Conservation (phyloP, 2,113 vertebrate genomes). For the Chaetops frenatus region DNA sequence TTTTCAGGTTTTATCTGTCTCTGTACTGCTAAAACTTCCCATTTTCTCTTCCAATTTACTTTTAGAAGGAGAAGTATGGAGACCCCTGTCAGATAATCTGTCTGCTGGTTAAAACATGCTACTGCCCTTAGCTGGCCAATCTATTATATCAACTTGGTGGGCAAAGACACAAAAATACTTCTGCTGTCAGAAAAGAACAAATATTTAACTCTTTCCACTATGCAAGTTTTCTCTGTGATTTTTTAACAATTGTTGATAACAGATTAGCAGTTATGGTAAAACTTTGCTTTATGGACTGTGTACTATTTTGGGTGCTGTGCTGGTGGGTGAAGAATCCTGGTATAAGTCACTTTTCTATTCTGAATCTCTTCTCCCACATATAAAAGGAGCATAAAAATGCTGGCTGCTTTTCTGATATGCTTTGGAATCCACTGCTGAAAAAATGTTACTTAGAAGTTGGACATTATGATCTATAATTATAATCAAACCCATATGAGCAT, state of each 20-base stretch:
- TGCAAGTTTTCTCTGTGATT: neutral
- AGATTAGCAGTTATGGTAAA: neutral
- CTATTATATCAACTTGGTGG: neutral
- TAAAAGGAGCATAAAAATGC: neutral
- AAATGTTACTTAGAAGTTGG: neutral
- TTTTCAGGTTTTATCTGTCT: neutral
- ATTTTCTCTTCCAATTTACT: neutral
- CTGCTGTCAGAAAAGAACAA: neutral
- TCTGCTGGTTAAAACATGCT: neutral
- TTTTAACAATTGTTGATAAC: neutral
- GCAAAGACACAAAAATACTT: neutral
- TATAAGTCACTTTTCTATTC: neutral
- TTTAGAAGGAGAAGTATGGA: neutral
- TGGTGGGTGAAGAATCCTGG: neutral
- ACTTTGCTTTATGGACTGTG: neutral
- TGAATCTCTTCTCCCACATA: neutral
- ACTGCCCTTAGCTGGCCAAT: neutral
- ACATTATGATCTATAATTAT: neutral
- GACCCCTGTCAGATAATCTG: neutral
- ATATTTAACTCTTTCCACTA: neutral
- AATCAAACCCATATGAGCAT: neutral
- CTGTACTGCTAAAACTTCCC: neutral
- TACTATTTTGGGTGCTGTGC: neutral
- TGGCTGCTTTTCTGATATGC: neutral
- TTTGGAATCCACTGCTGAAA: neutral